These are phyloP conservation scores for Hetaerina titia DNA, from an alignment of 2,888 invertebrate genomes.

Conservation along the genomic window DNA sequence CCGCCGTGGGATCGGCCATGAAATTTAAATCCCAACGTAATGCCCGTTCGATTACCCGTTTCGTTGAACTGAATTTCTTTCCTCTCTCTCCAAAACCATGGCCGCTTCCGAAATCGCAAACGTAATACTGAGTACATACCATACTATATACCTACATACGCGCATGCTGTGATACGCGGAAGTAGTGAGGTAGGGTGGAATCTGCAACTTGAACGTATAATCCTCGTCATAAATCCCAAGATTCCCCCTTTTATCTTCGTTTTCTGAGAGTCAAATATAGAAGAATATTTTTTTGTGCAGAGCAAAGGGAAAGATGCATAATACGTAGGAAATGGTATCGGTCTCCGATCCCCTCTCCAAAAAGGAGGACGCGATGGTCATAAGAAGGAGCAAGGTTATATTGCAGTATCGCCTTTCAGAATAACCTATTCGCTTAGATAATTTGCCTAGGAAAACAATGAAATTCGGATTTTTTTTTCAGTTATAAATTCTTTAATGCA, in stretches of 20 bases:
- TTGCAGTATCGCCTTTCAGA: too few species aligned
- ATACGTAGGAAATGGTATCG: background rate
- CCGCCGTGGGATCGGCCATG: background rate
- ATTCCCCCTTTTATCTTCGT: background rate
- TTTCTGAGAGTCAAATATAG: background rate
- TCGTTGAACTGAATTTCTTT: background rate
- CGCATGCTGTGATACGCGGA: background rate
- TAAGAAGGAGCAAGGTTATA: too few species aligned
- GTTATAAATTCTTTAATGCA: too few species aligned
- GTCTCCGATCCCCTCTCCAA: background rate
- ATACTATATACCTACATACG: background rate
- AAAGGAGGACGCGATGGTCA: too few species aligned
- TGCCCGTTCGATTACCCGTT: background rate
- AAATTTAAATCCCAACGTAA: background rate
- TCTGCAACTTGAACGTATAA: background rate
- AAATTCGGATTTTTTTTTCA: too few species aligned
- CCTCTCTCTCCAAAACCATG: background rate
- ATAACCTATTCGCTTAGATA: too few species aligned
- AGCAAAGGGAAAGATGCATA: background rate
- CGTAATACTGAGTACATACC: background rate
- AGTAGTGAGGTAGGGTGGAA: background rate
- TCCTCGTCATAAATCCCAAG: constrained; percentile 43
- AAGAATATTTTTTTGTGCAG: background rate
- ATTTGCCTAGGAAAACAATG: too few species aligned
- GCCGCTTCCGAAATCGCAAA: background rate